A percentile compares a stretch with the other conserved stretches of the same genome.
These are phyloP conservation scores for Leptoteleia sp. DNA, from an alignment of 1,140 invertebrate genomes.

Conservation along the genomic window DNA sequence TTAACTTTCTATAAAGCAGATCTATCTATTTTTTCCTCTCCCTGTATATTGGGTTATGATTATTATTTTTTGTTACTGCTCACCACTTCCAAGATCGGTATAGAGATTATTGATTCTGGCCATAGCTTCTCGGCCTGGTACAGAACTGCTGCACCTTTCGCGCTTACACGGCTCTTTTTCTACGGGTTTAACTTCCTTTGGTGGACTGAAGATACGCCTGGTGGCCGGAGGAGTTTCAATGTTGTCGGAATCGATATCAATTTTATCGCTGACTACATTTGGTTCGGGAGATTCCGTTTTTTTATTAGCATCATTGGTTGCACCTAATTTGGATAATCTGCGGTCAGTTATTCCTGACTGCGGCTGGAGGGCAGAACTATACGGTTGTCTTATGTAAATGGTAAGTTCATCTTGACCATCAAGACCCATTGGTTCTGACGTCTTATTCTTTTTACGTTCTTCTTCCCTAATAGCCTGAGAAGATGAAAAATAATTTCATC, in stretches of 20 bases:
- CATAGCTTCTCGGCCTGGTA: conserved; percentile 70
- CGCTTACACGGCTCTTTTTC: conserved; percentile 79
- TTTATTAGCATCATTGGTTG: conserved; percentile 21
- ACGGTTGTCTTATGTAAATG: conserved; percentile 84
- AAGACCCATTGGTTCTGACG: conserved; percentile 51
- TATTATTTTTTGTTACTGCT: too few relatives aligned
- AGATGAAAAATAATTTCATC: too few relatives aligned
- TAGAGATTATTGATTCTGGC: conserved; percentile 59
- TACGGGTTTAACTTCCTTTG: conserved; percentile 83
- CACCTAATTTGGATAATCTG: conserved; percentile 68
- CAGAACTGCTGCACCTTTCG: conserved; percentile 75
- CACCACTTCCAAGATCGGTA: conserved; percentile 78
- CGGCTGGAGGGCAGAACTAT: conserved; percentile 28
- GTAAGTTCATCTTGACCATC: conserved; percentile 82
- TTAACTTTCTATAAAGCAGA: too few relatives aligned
- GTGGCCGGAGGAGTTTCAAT: conserved; percentile 93
- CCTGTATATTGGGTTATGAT: too few relatives aligned
- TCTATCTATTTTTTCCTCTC: too few relatives aligned
- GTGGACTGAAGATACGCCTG: conserved; percentile 85
- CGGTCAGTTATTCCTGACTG: conserved; percentile 62
- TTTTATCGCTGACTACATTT: conserved; percentile 84
- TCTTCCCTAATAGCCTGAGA: conserved; percentile 83
- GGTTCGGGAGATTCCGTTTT: conserved; percentile 59
- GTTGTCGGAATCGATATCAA: conserved; percentile 94
- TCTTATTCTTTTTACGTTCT: conserved; percentile 79